Evolutionary conservation across 2,888 invertebrate species (phyloP).

Genomic region (Eristalinus aeneus): DNA sequence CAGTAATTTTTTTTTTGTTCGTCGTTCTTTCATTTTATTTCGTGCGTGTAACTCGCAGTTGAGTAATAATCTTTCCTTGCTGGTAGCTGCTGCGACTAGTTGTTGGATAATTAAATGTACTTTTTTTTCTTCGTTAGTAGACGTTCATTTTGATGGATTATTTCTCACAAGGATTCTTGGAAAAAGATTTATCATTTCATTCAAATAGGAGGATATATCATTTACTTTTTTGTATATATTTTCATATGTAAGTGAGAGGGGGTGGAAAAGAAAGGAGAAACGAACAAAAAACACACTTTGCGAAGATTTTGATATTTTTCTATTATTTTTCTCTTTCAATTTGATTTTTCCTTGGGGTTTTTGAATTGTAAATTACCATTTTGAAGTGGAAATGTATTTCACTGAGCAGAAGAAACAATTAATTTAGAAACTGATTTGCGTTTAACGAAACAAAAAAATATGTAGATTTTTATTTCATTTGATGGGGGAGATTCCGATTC

Average conservation of each 20-base stretch:
- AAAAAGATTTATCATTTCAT: conserved; percentile 1
- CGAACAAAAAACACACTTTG: conserved; percentile 45
- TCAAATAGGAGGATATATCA: neutral
- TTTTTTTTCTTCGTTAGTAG: conserved; percentile 21
- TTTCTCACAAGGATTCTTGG: conserved; percentile 40
- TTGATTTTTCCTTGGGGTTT: conserved; percentile 3
- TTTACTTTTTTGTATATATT: conserved; percentile 27
- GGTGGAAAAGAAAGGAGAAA: conserved; percentile 19
- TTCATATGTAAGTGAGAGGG: conserved; percentile 3
- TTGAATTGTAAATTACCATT: conserved; percentile 50
- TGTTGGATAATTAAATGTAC: conserved; percentile 39
- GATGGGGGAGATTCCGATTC: conserved; percentile 36
- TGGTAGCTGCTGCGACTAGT: neutral
- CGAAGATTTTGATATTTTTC: conserved; percentile 14
- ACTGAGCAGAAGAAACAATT: conserved; percentile 45
- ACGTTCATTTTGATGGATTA: conserved; percentile 5
- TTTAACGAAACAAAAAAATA: neutral
- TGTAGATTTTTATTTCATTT: conserved; percentile 62
- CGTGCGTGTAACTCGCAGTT: conserved; percentile 36
- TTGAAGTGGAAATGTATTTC: conserved; percentile 52
- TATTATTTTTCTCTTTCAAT: neutral
- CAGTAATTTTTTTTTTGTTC: conserved; percentile 8
- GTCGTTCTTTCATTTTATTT: conserved; percentile 4
- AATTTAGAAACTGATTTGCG: conserved; percentile 37
- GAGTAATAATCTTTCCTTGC: conserved; percentile 33